A percentile compares a stretch with the other conserved stretches of the same genome.
Conservation (phyloP, 2,888 invertebrate genomes). For the Rhaphigaster nebulosa region DNA sequence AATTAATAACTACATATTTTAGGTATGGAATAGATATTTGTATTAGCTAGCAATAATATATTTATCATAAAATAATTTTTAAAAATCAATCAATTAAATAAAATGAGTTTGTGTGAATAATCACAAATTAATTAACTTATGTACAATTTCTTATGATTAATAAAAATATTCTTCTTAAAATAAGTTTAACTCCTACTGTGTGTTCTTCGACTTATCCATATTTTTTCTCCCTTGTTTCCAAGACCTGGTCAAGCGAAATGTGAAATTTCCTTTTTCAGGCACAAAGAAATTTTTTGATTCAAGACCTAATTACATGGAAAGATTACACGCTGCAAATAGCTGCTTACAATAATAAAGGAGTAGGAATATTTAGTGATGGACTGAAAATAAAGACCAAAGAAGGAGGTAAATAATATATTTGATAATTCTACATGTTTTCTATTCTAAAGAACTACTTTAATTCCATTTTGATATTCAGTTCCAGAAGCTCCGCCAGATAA, state of each 20-base stretch:
- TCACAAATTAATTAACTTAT: too few species aligned
- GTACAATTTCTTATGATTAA: too few species aligned
- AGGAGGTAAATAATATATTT: conserved; percentile 73
- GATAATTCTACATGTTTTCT: not conserved
- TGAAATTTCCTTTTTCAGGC: conserved; percentile 70
- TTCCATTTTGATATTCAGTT: conserved; percentile 69
- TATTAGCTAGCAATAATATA: too few species aligned
- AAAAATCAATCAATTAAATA: too few species aligned
- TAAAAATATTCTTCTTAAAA: too few species aligned
- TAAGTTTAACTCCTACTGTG: too few species aligned
- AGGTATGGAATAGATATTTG: too few species aligned
- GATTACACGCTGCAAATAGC: conserved; percentile 97
- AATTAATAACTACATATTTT: too few species aligned
- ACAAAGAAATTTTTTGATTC: conserved; percentile 89
- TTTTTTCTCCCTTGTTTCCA: not conserved
- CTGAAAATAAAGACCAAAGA: conserved; percentile 96
- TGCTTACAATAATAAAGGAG: conserved; percentile 96
- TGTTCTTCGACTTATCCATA: too few species aligned
- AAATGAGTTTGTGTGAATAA: too few species aligned
- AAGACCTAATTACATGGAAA: conserved; percentile 97
- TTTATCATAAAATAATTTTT: too few species aligned
- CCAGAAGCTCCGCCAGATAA: conserved; percentile 93
- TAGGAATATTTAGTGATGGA: conserved; percentile 91
- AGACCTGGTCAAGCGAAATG: not conserved
- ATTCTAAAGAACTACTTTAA: not conserved